Base-by-base conservation (phyloP, 2,888 invertebrate species). In the Adelognathus sp. region DNA sequence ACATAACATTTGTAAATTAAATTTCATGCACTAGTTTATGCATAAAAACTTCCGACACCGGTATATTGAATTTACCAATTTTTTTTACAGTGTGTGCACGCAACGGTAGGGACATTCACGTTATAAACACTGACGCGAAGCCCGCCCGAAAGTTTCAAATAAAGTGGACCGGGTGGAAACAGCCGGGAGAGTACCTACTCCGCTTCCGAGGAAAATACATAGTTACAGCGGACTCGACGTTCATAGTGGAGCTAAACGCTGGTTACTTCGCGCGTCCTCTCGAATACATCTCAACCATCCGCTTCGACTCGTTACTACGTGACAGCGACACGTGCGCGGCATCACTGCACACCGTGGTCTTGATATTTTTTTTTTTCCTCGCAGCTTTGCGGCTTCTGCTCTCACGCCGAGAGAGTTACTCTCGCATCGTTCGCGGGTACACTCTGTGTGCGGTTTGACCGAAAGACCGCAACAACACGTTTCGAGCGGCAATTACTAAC, bases 261-360 rank as follows among this genome's bases (percentile, higher is more conserved):
- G n/a, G n/a, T n/a, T n/a, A n/a, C n/a, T n/a, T 46, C 60, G 56
- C 33, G 52, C n/a, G 4, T 46, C 27, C 27, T 46, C 27, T 54
- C 66, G 39, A 50, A 66, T 50, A 56, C 39, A 75, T 75, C 33
- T 50, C 24, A 33, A 50, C 52, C 56, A 24, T 27, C 18, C 46
- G 41, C 64, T 74, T 70, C 56, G 60, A 71, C 46, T 82, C 79
- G 82, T 81, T 83, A 81, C 76, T 81, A 79, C 71, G 81, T 74
- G 81, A 77, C 78, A 76, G 82, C 66, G 71, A 85, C 86, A 84
- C 82, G 84, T 81, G 86, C 83, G 73, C 70, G 80, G 81, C 76
- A 84, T 83, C 86, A 86, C 74, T n/a, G n/a, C 56, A 27, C 5
- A 50, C 60, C 58, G 50, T 58, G n/a, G 73, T 70, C 70, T 66